Percentiles rank a stretch among this genome's conserved stretches.
Evolutionary conservation across 2,797 vertebrate species (phyloP).

Genomic region (Cossypha heuglini): DNA sequence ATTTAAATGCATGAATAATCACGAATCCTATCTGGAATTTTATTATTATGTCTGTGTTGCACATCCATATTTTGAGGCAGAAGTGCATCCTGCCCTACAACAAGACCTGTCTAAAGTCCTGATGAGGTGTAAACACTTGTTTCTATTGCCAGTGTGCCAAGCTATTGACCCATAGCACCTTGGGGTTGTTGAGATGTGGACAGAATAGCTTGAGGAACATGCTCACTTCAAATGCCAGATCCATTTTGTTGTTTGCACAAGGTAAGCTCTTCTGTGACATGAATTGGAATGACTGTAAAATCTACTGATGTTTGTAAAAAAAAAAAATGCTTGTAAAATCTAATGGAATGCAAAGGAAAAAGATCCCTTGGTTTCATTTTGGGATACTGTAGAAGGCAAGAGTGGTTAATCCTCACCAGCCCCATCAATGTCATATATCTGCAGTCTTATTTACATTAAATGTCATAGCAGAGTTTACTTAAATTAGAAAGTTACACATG

Average conservation of each 20-base stretch:
- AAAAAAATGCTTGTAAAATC: background rate
- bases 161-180: slow-evolving; percentile 5
- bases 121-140: background rate
- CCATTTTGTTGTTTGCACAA: background rate
- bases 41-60: background rate
- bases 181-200: background rate
- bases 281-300: background rate
- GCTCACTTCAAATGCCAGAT: background rate
- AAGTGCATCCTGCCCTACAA: background rate
- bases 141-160: slow-evolving; percentile 3
- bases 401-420: background rate
- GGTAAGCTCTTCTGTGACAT: background rate
- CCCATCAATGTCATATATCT: background rate
- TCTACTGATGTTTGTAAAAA: background rate
- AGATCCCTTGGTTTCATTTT: background rate
- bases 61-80: background rate
- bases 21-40: background rate
- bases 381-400: background rate
- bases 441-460: background rate
- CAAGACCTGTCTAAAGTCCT: background rate
- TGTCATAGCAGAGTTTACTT: background rate
- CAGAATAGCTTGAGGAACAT: slow-evolving; percentile 11
- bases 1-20: background rate
- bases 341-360: background rate
- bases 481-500: background rate